Percentiles rank a stretch among this genome's conserved stretches.
phyloP scores from a whole-genome alignment of 92 coral and sea anemone genomes.

The Nematostella vectensis region DNA sequence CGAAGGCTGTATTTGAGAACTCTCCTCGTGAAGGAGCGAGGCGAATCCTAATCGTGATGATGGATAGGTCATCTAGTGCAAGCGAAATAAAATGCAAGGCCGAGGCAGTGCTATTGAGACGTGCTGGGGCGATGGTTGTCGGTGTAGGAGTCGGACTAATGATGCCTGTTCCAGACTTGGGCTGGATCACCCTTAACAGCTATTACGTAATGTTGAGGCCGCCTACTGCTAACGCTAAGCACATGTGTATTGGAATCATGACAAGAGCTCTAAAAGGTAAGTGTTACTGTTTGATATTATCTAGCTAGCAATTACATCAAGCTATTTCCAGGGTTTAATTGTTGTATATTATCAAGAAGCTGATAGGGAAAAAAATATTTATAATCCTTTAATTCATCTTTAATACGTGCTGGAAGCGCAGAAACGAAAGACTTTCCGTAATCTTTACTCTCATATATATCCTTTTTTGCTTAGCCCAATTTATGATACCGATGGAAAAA shows the following conservation, averaged over 20 bases:
- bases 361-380: too few relatives aligned
- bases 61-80: slow-evolving; percentile 10
- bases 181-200: slow-evolving; percentile 27
- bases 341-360: too few relatives aligned
- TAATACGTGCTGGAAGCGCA: too few relatives aligned
- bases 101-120: slow-evolving; percentile 11
- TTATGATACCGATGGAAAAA: too few relatives aligned
- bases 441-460: too few relatives aligned
- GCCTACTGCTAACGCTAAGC: slow-evolving; percentile 5
- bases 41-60: slow-evolving; percentile 13
- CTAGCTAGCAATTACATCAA: too few relatives aligned
- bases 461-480: too few relatives aligned
- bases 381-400: too few relatives aligned
- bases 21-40: slow-evolving; percentile 9
- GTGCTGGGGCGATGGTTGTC: slow-evolving; percentile 5
- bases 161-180: slow-evolving; percentile 9
- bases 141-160: slow-evolving; percentile 16
- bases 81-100: background rate
- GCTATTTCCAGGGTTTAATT: too few relatives aligned
- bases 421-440: too few relatives aligned
- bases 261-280: slow-evolving; percentile 22
- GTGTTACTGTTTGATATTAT: too few relatives aligned
- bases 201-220: slow-evolving; percentile 24
- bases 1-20: slow-evolving; percentile 3
- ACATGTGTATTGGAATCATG: slow-evolving; percentile 16